phyloP scores from a whole-genome alignment of 2,113 vertebrate species.

The Solea solea region DNA sequence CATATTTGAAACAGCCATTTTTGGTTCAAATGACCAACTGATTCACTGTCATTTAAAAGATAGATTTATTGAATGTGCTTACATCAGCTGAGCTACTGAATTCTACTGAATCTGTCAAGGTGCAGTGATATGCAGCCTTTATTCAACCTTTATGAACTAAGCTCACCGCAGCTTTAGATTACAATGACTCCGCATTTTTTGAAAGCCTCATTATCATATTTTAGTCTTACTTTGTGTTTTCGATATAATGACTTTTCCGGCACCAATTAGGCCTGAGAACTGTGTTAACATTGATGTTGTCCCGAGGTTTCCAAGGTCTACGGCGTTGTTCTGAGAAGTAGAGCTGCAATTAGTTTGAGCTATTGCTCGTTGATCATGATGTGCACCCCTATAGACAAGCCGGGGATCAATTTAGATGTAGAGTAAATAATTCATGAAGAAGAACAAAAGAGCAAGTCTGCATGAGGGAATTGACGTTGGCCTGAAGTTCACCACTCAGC shows the following conservation, averaged over 20 bases:
- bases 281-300: constrained; percentile 52
- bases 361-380: constrained; percentile 63
- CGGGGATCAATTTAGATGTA: constrained; percentile 58
- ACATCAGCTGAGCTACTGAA: too few relatives aligned
- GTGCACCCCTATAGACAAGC: constrained; percentile 60
- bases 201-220: constrained; percentile 39
- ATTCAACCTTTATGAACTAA: not conserved
- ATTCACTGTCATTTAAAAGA: too few relatives aligned
- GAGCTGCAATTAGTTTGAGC: constrained; percentile 53
- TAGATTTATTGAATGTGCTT: too few relatives aligned
- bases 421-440: constrained; percentile 76
- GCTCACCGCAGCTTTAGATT: constrained; percentile 3
- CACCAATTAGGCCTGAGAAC: constrained; percentile 58
- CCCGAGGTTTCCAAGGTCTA: constrained; percentile 26
- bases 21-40: too few relatives aligned
- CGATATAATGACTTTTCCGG: constrained; percentile 34
- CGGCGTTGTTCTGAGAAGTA: constrained; percentile 21
- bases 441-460: constrained; percentile 60
- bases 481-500: constrained; percentile 56
- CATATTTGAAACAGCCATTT: too few relatives aligned
- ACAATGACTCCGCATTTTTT: constrained; percentile 38
- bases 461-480: constrained; percentile 45
- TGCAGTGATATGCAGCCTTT: not conserved
- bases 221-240: constrained; percentile 25
- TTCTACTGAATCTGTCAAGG: too few relatives aligned